phyloP scores from a whole-genome alignment of 2,113 vertebrate genomes.

The Gymnorhina tibicen region DNA sequence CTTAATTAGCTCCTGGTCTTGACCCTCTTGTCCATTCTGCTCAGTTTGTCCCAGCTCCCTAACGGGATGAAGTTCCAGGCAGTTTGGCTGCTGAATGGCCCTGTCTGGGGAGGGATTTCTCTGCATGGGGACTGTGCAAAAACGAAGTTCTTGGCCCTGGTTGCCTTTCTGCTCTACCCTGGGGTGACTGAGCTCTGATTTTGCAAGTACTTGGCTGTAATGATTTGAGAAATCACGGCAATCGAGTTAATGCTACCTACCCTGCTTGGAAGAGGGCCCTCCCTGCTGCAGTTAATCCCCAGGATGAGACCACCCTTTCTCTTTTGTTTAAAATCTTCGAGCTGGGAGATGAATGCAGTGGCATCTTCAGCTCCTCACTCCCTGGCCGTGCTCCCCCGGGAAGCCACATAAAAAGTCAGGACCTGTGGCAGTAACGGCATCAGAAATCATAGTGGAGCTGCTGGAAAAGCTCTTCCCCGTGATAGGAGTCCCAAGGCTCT shows the following conservation, averaged over 20 bases:
- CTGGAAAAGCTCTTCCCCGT: not conserved
- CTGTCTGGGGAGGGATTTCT: not conserved
- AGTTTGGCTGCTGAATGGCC: not conserved
- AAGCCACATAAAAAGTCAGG: not conserved
- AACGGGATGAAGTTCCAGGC: no score
- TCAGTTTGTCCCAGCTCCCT: not conserved
- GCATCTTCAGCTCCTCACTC: not conserved
- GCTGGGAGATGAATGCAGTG: not conserved
- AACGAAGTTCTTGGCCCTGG: accelerated
- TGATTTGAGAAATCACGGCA: not conserved
- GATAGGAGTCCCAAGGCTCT: not conserved
- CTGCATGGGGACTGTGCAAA: not conserved
- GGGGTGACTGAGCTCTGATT: not conserved
- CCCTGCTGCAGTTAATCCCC: not conserved
- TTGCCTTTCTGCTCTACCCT: not conserved
- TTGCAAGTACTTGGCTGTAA: not conserved
- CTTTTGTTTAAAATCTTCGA: not conserved
- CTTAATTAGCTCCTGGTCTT: not conserved
- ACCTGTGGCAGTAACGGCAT: not conserved
- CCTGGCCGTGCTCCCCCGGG: not conserved
- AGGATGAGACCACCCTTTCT: not conserved
- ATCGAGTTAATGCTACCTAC: not conserved
- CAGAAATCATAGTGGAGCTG: not conserved
- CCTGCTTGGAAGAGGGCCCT: not conserved
- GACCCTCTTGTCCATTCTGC: not conserved